Conservation (phyloP, 2,113 vertebrate species). For the Dipodomys spectabilis region DNA sequence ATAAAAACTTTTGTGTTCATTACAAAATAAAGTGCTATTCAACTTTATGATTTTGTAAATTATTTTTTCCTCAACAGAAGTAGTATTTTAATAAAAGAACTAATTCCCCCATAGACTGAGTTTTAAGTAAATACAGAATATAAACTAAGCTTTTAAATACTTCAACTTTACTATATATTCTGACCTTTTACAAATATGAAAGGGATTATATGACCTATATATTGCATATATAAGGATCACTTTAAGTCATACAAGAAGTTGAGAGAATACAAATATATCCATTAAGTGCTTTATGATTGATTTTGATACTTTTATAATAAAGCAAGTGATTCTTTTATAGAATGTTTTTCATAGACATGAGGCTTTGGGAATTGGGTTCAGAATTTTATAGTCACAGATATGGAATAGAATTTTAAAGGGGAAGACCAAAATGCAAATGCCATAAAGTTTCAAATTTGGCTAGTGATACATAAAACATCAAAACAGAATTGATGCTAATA, state of each 20-base stretch:
- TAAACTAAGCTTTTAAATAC: slow-evolving; percentile 24
- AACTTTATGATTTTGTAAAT: background rate
- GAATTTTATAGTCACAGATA: background rate
- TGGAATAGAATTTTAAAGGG: background rate
- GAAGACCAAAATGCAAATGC: slow-evolving; percentile 29
- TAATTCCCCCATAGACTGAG: background rate
- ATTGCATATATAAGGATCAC: background rate
- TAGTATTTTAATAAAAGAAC: background rate
- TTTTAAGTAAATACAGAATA: background rate
- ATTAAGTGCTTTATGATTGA: background rate
- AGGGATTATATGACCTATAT: background rate
- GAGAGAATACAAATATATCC: slow-evolving; percentile 10
- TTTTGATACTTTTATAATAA: slow-evolving; percentile 27
- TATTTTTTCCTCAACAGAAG: background rate
- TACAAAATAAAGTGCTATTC: slow-evolving; percentile 35
- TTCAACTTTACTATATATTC: background rate
- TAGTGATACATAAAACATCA: background rate
- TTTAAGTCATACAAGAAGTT: slow-evolving; percentile 27
- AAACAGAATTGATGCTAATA: background rate
- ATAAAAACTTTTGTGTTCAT: slow-evolving; percentile 29
- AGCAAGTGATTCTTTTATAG: background rate
- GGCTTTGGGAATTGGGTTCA: background rate
- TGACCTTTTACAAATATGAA: background rate
- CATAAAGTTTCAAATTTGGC: slow-evolving; percentile 26
- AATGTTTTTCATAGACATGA: background rate